Conservation (phyloP, 1,140 invertebrate species). For the Euura lappo region DNA sequence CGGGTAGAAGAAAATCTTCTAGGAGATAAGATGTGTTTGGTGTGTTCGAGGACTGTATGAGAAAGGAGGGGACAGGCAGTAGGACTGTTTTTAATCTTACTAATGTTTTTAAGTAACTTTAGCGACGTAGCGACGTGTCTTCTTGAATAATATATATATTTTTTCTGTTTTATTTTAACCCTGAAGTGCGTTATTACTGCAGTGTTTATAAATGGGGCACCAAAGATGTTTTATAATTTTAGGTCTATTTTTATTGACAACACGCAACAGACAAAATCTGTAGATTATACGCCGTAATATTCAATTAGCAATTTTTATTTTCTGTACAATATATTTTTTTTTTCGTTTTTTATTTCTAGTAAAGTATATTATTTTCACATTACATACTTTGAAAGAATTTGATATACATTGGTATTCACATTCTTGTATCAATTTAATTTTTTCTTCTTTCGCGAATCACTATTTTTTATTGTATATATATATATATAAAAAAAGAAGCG, state of each 20-base stretch:
- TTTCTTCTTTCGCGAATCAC: too few relatives aligned
- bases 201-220: slow-evolving; percentile 42
- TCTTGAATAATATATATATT: neutral
- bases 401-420: neutral
- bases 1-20: slow-evolving; percentile 57
- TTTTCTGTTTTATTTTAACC: slow-evolving; percentile 26
- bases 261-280: neutral
- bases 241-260: neutral
- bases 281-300: neutral
- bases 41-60: too few relatives aligned
- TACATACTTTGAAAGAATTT: neutral
- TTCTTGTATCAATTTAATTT: neutral
- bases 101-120: slow-evolving; percentile 11
- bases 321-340: neutral
- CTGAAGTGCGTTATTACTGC: slow-evolving; percentile 31
- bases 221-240: slow-evolving; percentile 49
- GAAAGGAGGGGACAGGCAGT: slow-evolving; percentile 30
- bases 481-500: too few relatives aligned
- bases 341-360: neutral
- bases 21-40: slow-evolving; percentile 49
- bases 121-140: slow-evolving; percentile 10
- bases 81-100: slow-evolving; percentile 28
- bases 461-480: too few relatives aligned
- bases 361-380: neutral
- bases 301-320: neutral